phyloP scores from a whole-genome alignment of 2,797 vertebrate genomes.

The Mycteria americana region DNA sequence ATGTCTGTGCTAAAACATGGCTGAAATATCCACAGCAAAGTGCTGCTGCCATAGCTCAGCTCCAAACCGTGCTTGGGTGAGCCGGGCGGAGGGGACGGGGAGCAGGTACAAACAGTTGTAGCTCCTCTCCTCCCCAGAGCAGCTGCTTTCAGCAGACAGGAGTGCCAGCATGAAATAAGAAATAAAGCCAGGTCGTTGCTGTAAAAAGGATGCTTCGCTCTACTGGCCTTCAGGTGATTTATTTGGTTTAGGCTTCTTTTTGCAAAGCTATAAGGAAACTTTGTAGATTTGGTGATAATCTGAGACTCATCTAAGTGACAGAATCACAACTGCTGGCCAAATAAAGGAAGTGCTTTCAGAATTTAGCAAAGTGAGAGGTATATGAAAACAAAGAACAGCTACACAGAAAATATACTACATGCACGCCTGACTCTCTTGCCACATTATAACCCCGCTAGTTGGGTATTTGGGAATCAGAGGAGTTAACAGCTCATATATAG shows the following conservation, averaged over 20 bases:
- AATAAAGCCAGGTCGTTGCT: background rate
- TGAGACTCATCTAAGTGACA: background rate
- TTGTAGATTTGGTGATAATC: background rate
- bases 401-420: background rate
- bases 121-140: background rate
- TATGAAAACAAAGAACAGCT: background rate
- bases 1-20: rapidly evolving
- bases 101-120: too few relatives aligned
- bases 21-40: background rate
- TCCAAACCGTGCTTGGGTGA: background rate
- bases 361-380: background rate
- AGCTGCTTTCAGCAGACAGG: background rate
- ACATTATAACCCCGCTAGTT: background rate
- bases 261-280: background rate
- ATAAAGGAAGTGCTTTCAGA: background rate
- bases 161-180: background rate
- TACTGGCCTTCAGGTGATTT: background rate
- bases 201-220: background rate
- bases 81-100: background rate
- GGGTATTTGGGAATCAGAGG: background rate
- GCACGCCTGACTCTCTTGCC: background rate
- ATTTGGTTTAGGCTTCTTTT: background rate
- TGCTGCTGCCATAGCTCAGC: background rate
- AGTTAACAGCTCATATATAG: background rate
- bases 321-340: background rate